phyloP scores from a whole-genome alignment of 2,113 vertebrate species.

The Actenoides hombroni region DNA sequence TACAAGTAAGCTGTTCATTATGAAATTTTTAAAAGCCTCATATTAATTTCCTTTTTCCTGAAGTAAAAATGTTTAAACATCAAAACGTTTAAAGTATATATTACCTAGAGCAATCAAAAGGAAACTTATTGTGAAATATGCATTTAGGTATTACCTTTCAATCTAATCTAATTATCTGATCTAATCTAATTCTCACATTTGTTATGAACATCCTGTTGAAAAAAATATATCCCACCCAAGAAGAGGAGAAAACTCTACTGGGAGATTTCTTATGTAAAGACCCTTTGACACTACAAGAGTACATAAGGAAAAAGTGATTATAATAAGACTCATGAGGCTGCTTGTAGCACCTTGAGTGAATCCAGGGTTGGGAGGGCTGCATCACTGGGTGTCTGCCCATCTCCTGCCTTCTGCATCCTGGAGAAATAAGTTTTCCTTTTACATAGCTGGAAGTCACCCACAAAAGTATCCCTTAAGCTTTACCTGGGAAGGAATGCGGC shows the following conservation, averaged over 20 bases:
- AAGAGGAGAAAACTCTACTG: neutral
- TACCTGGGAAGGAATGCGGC: neutral
- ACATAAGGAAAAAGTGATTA: neutral
- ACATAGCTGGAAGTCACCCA: neutral
- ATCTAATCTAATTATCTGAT: neutral
- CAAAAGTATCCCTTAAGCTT: neutral
- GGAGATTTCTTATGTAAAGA: neutral
- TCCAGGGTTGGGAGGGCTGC: neutral
- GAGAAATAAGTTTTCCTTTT: neutral
- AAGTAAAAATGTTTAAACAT: neutral
- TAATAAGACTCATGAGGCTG: neutral
- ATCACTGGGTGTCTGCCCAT: accelerated
- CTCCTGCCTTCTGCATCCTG: neutral
- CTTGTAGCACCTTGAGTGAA: neutral
- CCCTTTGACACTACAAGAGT: neutral
- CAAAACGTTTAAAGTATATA: neutral
- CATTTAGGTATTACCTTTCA: neutral
- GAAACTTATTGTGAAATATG: neutral
- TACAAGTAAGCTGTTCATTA: neutral
- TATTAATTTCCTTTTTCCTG: neutral
- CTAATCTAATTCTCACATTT: neutral
- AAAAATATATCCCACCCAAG: neutral
- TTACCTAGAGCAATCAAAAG: neutral
- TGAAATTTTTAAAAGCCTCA: neutral
- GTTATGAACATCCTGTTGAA: neutral